phyloP scores from a whole-genome alignment of 1,140 invertebrate species.

The Parasteatoda tepidariorum region DNA sequence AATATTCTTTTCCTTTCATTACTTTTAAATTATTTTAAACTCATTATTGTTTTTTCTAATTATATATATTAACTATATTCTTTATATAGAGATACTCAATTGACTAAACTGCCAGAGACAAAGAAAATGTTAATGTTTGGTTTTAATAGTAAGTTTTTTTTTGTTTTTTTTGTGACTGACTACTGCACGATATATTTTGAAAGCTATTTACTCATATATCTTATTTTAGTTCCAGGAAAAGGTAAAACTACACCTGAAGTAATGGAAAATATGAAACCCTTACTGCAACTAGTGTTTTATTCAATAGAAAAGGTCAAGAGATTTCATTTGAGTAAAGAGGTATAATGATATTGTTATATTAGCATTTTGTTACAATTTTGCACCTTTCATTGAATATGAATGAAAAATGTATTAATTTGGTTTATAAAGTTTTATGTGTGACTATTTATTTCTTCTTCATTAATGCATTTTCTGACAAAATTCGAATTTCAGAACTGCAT shows the following conservation, averaged over 20 bases:
- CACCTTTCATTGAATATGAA: no score
- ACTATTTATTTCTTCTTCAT: no score
- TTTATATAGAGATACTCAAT: slow-evolving; percentile 71
- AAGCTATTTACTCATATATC: not conserved
- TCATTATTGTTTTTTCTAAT: not conserved
- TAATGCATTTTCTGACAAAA: no score
- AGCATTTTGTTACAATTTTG: no score
- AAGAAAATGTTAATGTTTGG: slow-evolving; percentile 86
- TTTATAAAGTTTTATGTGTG: no score
- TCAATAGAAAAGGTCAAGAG: slow-evolving; percentile 90
- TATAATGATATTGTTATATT: no score
- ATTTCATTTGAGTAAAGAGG: slow-evolving; percentile 92
- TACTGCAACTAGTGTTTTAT: slow-evolving; percentile 91
- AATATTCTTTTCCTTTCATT: not conserved
- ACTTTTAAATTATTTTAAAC: not conserved
- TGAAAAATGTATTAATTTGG: no score
- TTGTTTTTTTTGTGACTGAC: not conserved
- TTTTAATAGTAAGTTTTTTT: slow-evolving; percentile 75
- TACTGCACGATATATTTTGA: not conserved
- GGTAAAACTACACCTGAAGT: slow-evolving; percentile 70
- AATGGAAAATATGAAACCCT: slow-evolving; percentile 80
- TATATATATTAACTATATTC: slow-evolving; percentile 19
- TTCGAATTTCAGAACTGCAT: no score
- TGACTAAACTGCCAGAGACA: slow-evolving; percentile 76
- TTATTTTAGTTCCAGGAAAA: slow-evolving; percentile 67